These are phyloP conservation scores for Spinibarbus caldwelli DNA, from an alignment of 2,797 vertebrate genomes.

Conservation along the genomic window DNA sequence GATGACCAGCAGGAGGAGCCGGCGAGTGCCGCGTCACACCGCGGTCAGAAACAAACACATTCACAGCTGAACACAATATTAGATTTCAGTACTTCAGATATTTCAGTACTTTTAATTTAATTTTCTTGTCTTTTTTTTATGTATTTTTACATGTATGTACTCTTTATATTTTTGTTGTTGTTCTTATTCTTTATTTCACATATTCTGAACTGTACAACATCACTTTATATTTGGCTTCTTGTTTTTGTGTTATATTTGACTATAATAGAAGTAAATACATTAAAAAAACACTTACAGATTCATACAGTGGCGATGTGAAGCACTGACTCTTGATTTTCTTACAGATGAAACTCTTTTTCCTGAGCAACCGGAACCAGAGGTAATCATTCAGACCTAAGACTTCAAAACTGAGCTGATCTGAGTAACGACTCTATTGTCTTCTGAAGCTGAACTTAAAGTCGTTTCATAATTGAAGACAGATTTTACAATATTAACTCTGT, in stretches of 20 bases:
- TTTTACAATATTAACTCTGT: too few relatives aligned
- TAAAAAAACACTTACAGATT: not conserved
- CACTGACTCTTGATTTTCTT: not conserved
- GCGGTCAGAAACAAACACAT: conserved; percentile 62
- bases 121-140: too few relatives aligned
- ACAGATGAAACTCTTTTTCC: not conserved
- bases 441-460: too few relatives aligned
- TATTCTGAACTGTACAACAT: not conserved
- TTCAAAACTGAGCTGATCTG: not conserved
- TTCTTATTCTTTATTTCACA: not conserved
- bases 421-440: too few relatives aligned
- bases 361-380: not conserved
- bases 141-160: too few relatives aligned
- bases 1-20: conserved; percentile 64
- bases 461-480: too few relatives aligned
- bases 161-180: not conserved
- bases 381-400: not conserved
- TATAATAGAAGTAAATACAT: not conserved
- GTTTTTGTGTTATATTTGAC: not conserved
- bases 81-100: too few relatives aligned
- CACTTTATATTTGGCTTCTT: not conserved
- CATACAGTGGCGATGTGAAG: not conserved
- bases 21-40: conserved; percentile 24
- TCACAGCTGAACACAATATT: too few relatives aligned
- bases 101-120: too few relatives aligned